Percentiles rank a stretch among this genome's conserved stretches.
These are phyloP conservation scores for Drosophila ochracea DNA, from an alignment of 2,888 invertebrate genomes.

Conservation along the genomic window DNA sequence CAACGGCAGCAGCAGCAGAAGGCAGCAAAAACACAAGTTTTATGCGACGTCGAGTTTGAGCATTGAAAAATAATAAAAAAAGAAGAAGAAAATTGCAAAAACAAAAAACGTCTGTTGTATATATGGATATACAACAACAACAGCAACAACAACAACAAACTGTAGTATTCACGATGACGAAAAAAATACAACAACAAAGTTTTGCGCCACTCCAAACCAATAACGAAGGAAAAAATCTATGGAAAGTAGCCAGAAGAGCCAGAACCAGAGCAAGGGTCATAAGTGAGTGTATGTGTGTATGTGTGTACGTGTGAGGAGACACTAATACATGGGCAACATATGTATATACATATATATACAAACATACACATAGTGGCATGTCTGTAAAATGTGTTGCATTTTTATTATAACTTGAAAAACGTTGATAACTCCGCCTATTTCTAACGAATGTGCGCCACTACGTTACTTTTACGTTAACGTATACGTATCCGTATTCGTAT, in stretches of 20 bases:
- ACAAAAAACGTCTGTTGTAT: slow-evolving; percentile 60
- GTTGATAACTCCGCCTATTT: slow-evolving; percentile 85
- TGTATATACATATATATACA: slow-evolving; percentile 34
- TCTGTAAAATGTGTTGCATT: slow-evolving; percentile 83
- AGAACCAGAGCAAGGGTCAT: slow-evolving; percentile 44
- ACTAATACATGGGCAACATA: slow-evolving; percentile 27
- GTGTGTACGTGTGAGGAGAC: slow-evolving; percentile 18
- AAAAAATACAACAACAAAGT: slow-evolving; percentile 49
- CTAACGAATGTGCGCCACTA: slow-evolving; percentile 72
- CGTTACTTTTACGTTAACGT: slow-evolving; percentile 57
- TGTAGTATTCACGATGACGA: slow-evolving; percentile 32
- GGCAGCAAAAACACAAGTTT: slow-evolving; percentile 75
- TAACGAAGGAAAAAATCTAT: slow-evolving; percentile 83
- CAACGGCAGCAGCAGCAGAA: slow-evolving; percentile 20
- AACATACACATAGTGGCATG: slow-evolving; percentile 47
- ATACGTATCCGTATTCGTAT: slow-evolving; percentile 63
- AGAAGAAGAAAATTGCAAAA: slow-evolving; percentile 65
- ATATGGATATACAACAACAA: slow-evolving; percentile 35
- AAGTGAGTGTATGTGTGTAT: slow-evolving; percentile 50
- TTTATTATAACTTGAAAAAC: slow-evolving; percentile 84
- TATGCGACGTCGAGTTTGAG: slow-evolving; percentile 79
- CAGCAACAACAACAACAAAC: slow-evolving; percentile 27
- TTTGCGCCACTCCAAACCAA: slow-evolving; percentile 77
- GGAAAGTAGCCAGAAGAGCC: slow-evolving; percentile 75
- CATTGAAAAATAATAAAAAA: slow-evolving; percentile 76